These are phyloP conservation scores for Zosterops hypoxanthus DNA, from an alignment of 2,113 vertebrate genomes.

Conservation along the genomic window DNA sequence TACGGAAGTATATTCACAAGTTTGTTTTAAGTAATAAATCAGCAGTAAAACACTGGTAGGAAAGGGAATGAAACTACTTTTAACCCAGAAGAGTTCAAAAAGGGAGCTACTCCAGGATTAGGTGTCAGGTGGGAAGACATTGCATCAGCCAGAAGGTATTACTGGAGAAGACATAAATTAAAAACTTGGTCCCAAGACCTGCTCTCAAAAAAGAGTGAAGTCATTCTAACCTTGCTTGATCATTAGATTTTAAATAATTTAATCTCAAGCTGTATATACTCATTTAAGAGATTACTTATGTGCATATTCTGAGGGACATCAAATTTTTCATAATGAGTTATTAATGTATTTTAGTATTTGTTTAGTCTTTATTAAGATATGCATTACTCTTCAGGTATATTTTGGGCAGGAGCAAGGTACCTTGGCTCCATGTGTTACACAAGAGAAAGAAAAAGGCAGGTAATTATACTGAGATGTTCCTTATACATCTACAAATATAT, in stretches of 20 bases:
- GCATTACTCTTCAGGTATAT: background rate
- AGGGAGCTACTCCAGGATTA: background rate
- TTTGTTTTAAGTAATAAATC: background rate
- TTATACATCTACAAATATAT: background rate
- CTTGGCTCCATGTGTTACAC: background rate
- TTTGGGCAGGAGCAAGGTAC: background rate
- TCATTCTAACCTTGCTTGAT: background rate
- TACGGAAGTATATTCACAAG: background rate
- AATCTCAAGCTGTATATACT: background rate
- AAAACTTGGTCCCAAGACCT: background rate
- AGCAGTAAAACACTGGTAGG: background rate
- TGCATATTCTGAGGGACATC: background rate
- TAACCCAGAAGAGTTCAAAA: background rate
- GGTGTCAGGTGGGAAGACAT: background rate
- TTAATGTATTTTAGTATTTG: background rate
- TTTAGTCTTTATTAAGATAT: background rate
- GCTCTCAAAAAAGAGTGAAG: background rate
- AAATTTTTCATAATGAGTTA: background rate
- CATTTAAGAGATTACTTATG: background rate
- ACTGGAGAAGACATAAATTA: background rate
- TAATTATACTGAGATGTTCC: background rate
- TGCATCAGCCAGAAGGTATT: background rate
- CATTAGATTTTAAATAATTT: background rate
- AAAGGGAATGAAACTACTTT: background rate
- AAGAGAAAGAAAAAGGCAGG: background rate